Evolutionary conservation across 2,113 vertebrate species (phyloP).

Genomic region (Myiozetetes cayanensis): DNA sequence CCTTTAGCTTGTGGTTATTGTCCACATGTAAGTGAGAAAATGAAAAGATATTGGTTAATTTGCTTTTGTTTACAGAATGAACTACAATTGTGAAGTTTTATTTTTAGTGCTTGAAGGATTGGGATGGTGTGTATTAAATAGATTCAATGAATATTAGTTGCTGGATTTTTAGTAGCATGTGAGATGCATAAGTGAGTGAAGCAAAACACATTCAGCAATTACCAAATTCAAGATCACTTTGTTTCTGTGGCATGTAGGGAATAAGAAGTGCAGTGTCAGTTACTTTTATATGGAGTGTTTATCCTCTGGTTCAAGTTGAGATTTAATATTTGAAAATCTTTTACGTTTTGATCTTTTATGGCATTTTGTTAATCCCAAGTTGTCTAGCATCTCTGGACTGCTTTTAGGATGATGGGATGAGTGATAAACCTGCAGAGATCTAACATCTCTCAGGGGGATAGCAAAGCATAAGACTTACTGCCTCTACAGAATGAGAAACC

Average conservation of each 20-base stretch:
- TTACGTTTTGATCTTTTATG: background rate
- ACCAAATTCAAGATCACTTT: background rate
- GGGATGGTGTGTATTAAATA: background rate
- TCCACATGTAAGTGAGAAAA: background rate
- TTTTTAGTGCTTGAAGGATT: background rate
- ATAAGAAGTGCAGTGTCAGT: background rate
- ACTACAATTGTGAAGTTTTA: background rate
- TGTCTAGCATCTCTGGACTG: background rate
- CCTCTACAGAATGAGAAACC: background rate
- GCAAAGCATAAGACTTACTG: background rate
- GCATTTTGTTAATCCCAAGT: background rate
- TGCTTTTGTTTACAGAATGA: background rate
- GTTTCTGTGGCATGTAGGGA: background rate
- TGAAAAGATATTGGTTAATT: background rate
- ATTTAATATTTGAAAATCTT: background rate
- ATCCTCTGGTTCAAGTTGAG: background rate
- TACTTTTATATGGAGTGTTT: background rate
- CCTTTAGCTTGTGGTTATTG: background rate
- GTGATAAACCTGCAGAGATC: background rate
- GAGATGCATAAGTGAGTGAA: background rate
- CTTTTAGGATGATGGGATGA: background rate
- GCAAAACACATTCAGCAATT: background rate
- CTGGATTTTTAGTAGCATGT: background rate
- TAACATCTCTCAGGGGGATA: background rate
- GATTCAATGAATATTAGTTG: background rate